These are phyloP conservation scores for Lota lota DNA, from an alignment of 2,113 vertebrate species.

Conservation along the genomic window DNA sequence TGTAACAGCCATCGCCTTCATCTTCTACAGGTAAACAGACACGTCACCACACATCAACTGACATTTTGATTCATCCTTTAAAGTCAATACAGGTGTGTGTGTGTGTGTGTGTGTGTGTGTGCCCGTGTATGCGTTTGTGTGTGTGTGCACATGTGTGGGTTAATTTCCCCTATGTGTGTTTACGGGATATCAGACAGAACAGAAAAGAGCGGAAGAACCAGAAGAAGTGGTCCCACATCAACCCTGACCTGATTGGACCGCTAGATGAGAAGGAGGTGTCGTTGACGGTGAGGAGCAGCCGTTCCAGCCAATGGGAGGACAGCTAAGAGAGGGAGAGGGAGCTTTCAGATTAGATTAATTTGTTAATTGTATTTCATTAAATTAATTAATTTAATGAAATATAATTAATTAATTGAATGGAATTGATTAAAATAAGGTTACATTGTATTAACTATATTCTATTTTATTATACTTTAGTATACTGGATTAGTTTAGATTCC, in stretches of 20 bases:
- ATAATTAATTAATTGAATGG: no score
- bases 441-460: background rate
- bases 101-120: background rate
- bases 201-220: conserved; percentile 77
- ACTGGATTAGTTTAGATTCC: background rate
- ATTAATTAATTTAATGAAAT: no score
- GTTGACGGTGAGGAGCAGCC: conserved; percentile 77
- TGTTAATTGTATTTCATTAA: no score
- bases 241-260: conserved; percentile 80
- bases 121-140: background rate
- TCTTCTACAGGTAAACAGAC: conserved; percentile 85
- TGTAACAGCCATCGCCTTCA: conserved; percentile 81
- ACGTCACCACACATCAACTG: background rate
- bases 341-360: background rate
- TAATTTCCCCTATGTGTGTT: background rate
- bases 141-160: background rate
- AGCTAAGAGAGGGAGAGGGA: background rate
- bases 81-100: background rate
- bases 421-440: background rate
- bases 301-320: background rate
- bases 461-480: background rate
- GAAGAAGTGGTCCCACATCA: conserved; percentile 92
- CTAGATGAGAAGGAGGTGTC: conserved; percentile 86
- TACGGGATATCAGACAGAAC: conserved; percentile 80
- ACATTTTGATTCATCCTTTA: background rate